phyloP scores from a whole-genome alignment of 2,113 vertebrate species.

The Otocyon megalotis region DNA sequence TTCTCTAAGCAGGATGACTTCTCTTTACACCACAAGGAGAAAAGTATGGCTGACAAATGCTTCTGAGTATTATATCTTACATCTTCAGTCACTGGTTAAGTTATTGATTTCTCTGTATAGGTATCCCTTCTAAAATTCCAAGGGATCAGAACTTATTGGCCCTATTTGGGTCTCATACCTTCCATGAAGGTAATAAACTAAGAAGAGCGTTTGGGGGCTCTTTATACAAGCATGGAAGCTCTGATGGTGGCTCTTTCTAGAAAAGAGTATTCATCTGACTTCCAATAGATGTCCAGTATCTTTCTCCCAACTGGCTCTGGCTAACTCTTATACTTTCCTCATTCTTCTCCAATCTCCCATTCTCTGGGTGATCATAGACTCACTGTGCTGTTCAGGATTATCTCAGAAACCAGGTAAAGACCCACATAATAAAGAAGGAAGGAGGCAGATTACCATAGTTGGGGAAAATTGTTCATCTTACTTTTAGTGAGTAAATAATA shows the following conservation, averaged over 20 bases:
- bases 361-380: background rate
- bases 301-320: background rate
- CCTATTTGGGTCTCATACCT: background rate
- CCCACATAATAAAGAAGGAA: background rate
- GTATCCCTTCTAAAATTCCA: slow-evolving; percentile 34
- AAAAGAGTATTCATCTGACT: background rate
- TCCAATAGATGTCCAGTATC: background rate
- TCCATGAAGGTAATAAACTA: background rate
- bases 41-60: background rate
- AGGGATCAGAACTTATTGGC: background rate
- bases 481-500: background rate
- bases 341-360: background rate
- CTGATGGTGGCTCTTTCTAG: background rate
- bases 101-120: background rate
- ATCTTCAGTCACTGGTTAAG: background rate
- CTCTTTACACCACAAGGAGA: background rate
- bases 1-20: background rate
- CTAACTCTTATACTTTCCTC: background rate
- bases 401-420: background rate
- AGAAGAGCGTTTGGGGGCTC: background rate
- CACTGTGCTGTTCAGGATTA: background rate
- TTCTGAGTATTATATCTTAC: background rate
- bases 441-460: background rate
- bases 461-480: background rate
- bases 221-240: background rate